Conservation (phyloP, 2,113 vertebrate genomes). For the Callipepla californica region DNA sequence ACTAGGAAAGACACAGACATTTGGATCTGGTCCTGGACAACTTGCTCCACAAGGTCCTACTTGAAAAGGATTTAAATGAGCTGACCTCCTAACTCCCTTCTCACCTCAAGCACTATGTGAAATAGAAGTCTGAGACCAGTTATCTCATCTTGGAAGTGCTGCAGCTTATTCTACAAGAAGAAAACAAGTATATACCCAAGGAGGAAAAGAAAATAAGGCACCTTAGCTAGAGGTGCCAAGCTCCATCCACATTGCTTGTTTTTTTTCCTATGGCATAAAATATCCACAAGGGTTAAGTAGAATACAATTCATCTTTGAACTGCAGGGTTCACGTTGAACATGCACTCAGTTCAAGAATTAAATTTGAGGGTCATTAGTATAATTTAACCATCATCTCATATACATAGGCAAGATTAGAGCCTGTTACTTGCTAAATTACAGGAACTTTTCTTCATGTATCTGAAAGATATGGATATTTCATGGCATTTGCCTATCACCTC, state of each 20-base stretch:
- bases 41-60: background rate
- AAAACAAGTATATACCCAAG: background rate
- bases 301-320: background rate
- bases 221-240: background rate
- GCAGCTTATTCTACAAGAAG: background rate
- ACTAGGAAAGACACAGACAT: background rate
- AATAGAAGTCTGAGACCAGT: background rate
- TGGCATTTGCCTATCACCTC: background rate
- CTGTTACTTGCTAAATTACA: background rate
- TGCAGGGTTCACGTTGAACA: background rate
- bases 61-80: background rate
- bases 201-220: background rate
- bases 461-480: background rate
- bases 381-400: constrained; percentile 14
- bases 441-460: background rate
- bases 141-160: background rate
- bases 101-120: background rate
- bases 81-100: background rate
- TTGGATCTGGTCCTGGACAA: background rate
- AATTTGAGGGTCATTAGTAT: constrained; percentile 3
- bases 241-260: background rate
- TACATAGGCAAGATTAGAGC: background rate
- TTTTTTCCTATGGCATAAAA: background rate
- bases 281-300: background rate
- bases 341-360: background rate